Base-by-base conservation (phyloP, 2,888 invertebrate genomes). In the Spatulosminthurus flaviceps region DNA sequence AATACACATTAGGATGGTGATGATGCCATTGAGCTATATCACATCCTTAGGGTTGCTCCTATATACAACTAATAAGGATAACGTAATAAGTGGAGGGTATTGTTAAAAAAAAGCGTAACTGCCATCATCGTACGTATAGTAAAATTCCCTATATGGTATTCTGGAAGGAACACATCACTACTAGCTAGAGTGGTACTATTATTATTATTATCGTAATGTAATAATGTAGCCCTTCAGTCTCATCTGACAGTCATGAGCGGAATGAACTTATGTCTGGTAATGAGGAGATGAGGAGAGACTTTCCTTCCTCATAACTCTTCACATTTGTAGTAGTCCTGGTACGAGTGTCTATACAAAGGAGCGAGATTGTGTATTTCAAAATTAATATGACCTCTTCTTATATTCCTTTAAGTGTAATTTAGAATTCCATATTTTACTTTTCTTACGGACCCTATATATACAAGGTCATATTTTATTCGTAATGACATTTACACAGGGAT, bases 1-100 rank as follows among this genome's bases (percentile, higher is more conserved):
- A 66, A 76, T 76, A 43, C 67, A 67, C 76, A 76, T 76, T 67
- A 76, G 69, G 34, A 7, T 9, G 21, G 67, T 67, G 66, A 76
- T 43, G 67, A 69, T 67, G 42, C 67, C 69, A 51, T 51, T 51
- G 9, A 51, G 16, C 9, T 34, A 9, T 51, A 51, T 51, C n/a
- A 19, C 16, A 51, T 51, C 51, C 51, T 19, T 11, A 51, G 51
- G 51, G 51, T n/a, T 51, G n/a, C n/a, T n/a, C n/a, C n/a, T n/a
- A n/a, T n/a, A n/a, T n/a, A n/a, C n/a, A n/a, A n/a, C n/a, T n/a
- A n/a, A n/a, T n/a, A n/a, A n/a, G n/a, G n/a, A n/a, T n/a, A n/a
- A n/a, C 5, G 51, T 19, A 13, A 11, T 51, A 51, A 19, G 51
- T 51, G 16, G 16, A 19, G 5, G 51, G 16, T 51, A 51, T 51